phyloP scores from a whole-genome alignment of 2,797 vertebrate genomes.

The Cyprinodon diabolis region DNA sequence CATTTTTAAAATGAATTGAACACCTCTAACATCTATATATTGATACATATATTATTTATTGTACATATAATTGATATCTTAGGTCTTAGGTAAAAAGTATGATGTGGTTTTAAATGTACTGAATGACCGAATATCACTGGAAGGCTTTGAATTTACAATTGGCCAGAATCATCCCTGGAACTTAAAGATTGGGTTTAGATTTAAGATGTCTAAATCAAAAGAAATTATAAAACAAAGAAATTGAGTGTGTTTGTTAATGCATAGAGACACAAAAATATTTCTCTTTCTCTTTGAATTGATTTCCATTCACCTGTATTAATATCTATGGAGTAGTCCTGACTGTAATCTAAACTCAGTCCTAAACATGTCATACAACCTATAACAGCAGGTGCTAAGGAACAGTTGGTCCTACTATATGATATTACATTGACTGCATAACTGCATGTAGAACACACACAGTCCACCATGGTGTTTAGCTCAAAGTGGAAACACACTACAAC shows the following conservation, averaged over 20 bases:
- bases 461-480: constrained; percentile 22
- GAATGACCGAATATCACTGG: constrained; percentile 47
- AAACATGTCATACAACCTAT: no score
- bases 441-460: constrained; percentile 3
- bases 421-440: no score
- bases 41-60: not conserved
- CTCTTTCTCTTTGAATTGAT: no score
- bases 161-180: constrained; percentile 44
- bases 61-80: constrained; percentile 13
- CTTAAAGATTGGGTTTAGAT: constrained; percentile 49
- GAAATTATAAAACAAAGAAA: constrained; percentile 8
- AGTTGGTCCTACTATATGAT: no score
- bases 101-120: constrained; percentile 13
- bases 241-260: not conserved
- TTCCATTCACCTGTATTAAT: no score
- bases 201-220: constrained; percentile 32
- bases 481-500: constrained; percentile 29
- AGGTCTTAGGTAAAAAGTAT: constrained; percentile 8
- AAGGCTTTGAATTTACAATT: constrained; percentile 60
- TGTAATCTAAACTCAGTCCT: no score
- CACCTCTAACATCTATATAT: no score
- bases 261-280: not conserved
- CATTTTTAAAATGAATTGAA: no score
- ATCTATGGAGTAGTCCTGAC: no score
- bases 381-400: no score